These are phyloP conservation scores for Colistium nudipinnis DNA, from an alignment of 2,113 vertebrate genomes.

Conservation along the genomic window DNA sequence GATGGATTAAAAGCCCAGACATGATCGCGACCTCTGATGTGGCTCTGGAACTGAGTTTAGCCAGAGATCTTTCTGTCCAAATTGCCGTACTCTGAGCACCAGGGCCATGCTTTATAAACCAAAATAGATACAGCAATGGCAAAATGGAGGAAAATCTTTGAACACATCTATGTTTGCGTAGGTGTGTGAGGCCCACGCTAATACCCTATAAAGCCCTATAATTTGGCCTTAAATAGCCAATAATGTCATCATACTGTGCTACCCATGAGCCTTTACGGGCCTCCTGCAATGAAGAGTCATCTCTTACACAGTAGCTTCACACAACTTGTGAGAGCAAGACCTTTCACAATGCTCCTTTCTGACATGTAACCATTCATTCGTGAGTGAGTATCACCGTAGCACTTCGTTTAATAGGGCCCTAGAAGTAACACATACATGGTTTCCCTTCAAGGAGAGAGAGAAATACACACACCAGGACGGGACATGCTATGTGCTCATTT, in stretches of 20 bases:
- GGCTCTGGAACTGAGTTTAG: slow-evolving; percentile 48
- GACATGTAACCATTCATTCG: slow-evolving; percentile 34
- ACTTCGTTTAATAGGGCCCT: slow-evolving; percentile 62
- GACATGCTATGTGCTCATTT: slow-evolving; percentile 60
- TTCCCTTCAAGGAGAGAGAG: slow-evolving; percentile 56
- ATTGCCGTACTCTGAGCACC: slow-evolving; percentile 31
- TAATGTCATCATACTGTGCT: slow-evolving; percentile 64
- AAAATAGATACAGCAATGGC: slow-evolving; percentile 58
- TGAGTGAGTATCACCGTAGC: slow-evolving; percentile 29
- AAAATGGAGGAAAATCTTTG: slow-evolving; percentile 59
- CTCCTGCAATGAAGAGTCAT: slow-evolving; percentile 4
- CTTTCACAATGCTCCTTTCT: slow-evolving; percentile 25
- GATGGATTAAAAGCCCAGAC: slow-evolving; percentile 41
- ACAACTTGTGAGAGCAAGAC: slow-evolving; percentile 12
- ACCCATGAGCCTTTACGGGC: slow-evolving; percentile 19
- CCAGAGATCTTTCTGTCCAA: slow-evolving; percentile 36
- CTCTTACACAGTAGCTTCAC: background rate
- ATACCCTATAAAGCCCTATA: slow-evolving; percentile 59
- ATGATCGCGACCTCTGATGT: slow-evolving; percentile 56
- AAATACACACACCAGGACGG: slow-evolving; percentile 53
- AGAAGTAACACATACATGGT: slow-evolving; percentile 47
- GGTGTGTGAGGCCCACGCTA: slow-evolving; percentile 62
- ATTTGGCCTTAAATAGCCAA: slow-evolving; percentile 73
- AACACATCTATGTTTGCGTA: slow-evolving; percentile 63
- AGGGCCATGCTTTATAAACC: slow-evolving; percentile 33